phyloP scores from a whole-genome alignment of 2,888 invertebrate genomes.

The Agonopterix subpropinquella region DNA sequence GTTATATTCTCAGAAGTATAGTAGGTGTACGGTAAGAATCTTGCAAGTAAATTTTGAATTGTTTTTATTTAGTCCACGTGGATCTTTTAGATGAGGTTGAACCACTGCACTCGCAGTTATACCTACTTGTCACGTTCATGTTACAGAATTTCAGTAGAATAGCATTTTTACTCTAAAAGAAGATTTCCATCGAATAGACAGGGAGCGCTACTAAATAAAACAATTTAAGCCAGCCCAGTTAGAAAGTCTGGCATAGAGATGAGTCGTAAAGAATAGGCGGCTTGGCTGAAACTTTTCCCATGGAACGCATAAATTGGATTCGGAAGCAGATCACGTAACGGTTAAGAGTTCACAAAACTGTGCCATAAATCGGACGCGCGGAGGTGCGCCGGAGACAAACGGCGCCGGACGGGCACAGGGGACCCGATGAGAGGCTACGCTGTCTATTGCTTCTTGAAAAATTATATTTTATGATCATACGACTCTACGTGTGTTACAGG shows the following conservation, averaged over 20 bases:
- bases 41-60: too few relatives aligned
- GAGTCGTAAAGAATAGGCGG: conserved; percentile 69
- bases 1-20: too few relatives aligned
- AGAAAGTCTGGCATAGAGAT: conserved; percentile 26
- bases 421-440: not conserved
- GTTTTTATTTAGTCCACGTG: too few relatives aligned
- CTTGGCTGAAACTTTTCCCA: conserved; percentile 61
- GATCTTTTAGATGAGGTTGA: too few relatives aligned
- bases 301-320: conserved; percentile 73
- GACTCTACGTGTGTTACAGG: too few relatives aligned
- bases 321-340: conserved; percentile 76
- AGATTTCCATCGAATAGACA: not conserved
- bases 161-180: not conserved
- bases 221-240: conserved; percentile 20
- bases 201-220: conserved; percentile 19
- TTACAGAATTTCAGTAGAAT: too few relatives aligned
- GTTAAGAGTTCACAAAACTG: conserved; percentile 76
- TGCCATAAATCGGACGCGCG: conserved; percentile 73
- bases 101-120: too few relatives aligned
- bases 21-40: too few relatives aligned
- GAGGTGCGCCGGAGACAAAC: conserved; percentile 74
- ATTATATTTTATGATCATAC: too few relatives aligned
- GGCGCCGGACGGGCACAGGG: conserved; percentile 37
- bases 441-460: not conserved
- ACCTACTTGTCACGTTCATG: too few relatives aligned